These are phyloP conservation scores for Physeter macrocephalus DNA, from an alignment of 2,113 vertebrate species.

Conservation along the genomic window DNA sequence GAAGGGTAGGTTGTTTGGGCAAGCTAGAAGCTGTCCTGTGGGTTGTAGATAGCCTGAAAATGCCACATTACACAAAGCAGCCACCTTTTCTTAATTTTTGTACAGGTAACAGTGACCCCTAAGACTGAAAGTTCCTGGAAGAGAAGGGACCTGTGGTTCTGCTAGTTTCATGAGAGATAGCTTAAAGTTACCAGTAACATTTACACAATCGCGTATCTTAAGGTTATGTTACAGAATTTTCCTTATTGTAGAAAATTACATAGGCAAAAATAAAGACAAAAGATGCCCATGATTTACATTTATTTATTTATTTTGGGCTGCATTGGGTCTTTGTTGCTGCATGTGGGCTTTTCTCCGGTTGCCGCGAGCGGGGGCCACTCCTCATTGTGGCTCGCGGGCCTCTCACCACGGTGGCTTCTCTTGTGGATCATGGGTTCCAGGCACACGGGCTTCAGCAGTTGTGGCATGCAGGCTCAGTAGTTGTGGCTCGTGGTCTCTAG, in stretches of 20 bases:
- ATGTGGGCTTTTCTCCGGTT: too few relatives aligned
- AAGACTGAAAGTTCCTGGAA: not conserved
- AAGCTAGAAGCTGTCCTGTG: not conserved
- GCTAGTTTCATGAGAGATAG: not conserved
- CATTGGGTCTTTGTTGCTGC: too few relatives aligned
- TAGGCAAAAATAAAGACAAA: not conserved
- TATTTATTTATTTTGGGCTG: too few relatives aligned
- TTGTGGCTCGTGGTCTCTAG: too few relatives aligned
- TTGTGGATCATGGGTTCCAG: too few relatives aligned
- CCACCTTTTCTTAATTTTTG: not conserved
- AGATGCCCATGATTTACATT: not conserved
- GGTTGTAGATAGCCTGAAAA: not conserved
- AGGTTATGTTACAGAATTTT: not conserved
- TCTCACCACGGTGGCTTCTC: too few relatives aligned
- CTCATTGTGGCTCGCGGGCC: too few relatives aligned
- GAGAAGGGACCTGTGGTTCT: not conserved
- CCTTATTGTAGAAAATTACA: not conserved
- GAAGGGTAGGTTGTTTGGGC: not conserved
- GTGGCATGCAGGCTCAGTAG: too few relatives aligned
- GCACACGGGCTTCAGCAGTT: too few relatives aligned
- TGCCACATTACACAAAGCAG: not conserved
- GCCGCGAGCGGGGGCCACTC: too few relatives aligned
- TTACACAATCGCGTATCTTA: not conserved
- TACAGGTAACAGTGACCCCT: not conserved
- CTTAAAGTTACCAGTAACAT: not conserved